Base-by-base conservation (phyloP, 2,113 vertebrate genomes). In the Pelecanus crispus region DNA sequence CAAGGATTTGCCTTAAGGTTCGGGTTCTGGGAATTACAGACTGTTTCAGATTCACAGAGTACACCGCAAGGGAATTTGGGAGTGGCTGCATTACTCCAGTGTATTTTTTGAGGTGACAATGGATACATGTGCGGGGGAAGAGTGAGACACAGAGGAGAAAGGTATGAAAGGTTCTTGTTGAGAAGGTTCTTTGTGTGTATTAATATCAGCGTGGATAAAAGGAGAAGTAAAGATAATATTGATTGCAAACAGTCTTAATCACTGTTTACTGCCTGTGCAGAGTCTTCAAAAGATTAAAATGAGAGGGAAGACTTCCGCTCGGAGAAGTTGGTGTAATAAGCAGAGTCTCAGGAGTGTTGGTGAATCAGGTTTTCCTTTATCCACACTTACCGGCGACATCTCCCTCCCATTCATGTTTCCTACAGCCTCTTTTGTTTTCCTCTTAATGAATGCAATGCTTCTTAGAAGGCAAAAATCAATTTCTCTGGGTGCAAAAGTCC, bases 1-100 rank as follows among this genome's bases (percentile, higher is more conserved):
- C 88, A 97, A 10, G 32, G 31, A 95, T 92, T 97, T 63, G 81
- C 95, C 80, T 94, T 94, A 97, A 95, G 86, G 95, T 94, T 93
- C 77, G 95, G 84, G 73, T 96, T 97, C 94, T 67, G 95, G 81
- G 93, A 96, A 94, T 95, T 88, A 70, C 66, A 93, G 90, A 67
- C 53, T 94, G 75, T 97, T 97, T 96, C 56, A 93, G 72, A 91
- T 93, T 97, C 78, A 65, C 87, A 89, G 95, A 90, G 81, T 74
- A 88, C 74, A 90, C 72, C 81, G 45, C 73, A 61, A 73, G 92
- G 93, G 87, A 93, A 83, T 94, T 59, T 95, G 93, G 83, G 95
- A 97, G 94, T 84, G 95, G 74, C 80, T 95, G 67, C 42, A 26
- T 95, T 95, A 84, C 52, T 95, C 47, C 59, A 77, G 67, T 87